Conservation (phyloP, 2,113 vertebrate genomes). For the Dasyurus viverrinus region DNA sequence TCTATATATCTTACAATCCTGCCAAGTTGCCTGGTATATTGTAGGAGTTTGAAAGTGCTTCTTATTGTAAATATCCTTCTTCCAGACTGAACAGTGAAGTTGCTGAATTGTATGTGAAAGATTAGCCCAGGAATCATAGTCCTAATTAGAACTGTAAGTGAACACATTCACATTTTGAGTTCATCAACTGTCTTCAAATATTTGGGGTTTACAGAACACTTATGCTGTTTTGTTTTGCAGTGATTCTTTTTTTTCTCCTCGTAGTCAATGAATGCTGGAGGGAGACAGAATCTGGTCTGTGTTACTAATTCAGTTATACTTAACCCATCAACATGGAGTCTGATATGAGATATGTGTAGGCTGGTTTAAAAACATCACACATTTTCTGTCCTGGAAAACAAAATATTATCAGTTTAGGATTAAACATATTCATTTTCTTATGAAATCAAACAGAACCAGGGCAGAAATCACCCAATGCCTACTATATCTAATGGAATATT, state of each 20-base stretch:
- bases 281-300: background rate
- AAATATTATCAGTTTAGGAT: background rate
- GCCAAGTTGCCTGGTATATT: background rate
- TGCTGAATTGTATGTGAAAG: background rate
- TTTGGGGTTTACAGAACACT: background rate
- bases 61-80: background rate
- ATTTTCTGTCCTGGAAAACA: background rate
- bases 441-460: background rate
- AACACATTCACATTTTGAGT: background rate
- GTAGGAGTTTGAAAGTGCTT: background rate
- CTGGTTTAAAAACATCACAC: background rate
- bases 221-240: background rate
- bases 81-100: background rate
- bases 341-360: background rate
- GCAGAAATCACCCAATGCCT: background rate
- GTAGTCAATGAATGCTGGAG: background rate
- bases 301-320: background rate
- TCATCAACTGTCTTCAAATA: background rate
- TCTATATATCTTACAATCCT: background rate
- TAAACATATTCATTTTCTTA: background rate
- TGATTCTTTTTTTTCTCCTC: background rate
- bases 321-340: background rate
- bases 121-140: background rate
- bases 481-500: background rate
- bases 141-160: background rate